These are phyloP conservation scores for Dastarcus helophoroides DNA, from an alignment of 2,888 invertebrate species.

Conservation along the genomic window DNA sequence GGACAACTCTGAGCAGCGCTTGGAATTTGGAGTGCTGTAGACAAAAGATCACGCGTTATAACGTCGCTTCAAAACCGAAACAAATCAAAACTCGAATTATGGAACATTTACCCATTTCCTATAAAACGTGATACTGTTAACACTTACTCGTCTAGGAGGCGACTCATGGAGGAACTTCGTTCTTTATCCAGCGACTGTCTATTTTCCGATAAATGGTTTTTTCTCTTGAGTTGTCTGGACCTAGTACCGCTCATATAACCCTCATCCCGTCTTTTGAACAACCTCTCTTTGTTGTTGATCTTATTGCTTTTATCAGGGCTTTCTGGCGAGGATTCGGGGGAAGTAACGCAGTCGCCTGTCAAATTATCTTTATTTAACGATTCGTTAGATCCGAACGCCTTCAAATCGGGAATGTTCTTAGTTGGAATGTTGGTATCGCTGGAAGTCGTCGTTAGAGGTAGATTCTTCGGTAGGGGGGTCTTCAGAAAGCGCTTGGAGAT, in stretches of 20 bases:
- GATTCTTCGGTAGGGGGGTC: conserved; percentile 16
- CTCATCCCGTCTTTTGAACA: conserved; percentile 47
- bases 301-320: conserved; percentile 12
- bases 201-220: conserved; percentile 36
- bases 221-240: conserved; percentile 48
- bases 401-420: conserved; percentile 20
- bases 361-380: conserved; percentile 20
- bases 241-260: conserved; percentile 52
- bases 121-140: too few relatives aligned
- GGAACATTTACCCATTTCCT: too few relatives aligned
- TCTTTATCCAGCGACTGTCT: conserved; percentile 52
- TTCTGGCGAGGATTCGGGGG: conserved; percentile 9
- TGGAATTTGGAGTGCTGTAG: conserved; percentile 34
- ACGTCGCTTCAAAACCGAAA: too few relatives aligned
- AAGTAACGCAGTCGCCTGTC: conserved; percentile 12
- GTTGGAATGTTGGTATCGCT: conserved; percentile 36
- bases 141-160: conserved; percentile 61
- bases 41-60: not conserved
- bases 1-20: conserved; percentile 50
- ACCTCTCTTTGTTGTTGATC: conserved; percentile 35
- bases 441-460: conserved; percentile 36
- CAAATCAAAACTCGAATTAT: conserved; percentile 1
- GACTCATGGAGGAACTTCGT: conserved; percentile 75
- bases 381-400: conserved; percentile 24
- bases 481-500: conserved; percentile 40